Base-by-base conservation (phyloP, 2,113 vertebrate genomes). In the Tupaia chinensis region DNA sequence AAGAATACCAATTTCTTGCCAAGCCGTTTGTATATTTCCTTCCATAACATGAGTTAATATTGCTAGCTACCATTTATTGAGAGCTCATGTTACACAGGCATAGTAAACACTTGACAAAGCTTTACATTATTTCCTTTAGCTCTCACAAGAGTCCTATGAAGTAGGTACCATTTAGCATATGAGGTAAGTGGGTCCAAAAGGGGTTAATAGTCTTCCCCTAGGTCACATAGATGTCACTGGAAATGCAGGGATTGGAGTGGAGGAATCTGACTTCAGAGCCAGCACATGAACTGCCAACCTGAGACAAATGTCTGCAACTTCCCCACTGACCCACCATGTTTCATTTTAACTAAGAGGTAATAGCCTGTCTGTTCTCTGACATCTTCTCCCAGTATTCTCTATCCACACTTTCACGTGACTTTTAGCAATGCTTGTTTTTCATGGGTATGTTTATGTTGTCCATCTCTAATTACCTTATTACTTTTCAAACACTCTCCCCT, bases 51-150 rank as follows among this genome's bases (percentile, higher is more conserved):
- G 34, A 80, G 60, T 63, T 82, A 63, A 27, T 58, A 61, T 15
- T 77, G 81, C 80, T 7, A 20, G 8, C 76, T 25, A 70, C 61
- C 81, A 12, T 83, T 81, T 83, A 72, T 19, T 54, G 56, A 54
- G 74, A 61, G 23, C 53, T 93, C 44, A 15, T 44, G 6, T 91
- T 96, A 84, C 72, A 56, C 66, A 74, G 20, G 56, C 34, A 70
- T 32, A 63, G 32, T n/a, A 63, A 92, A 12, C 27, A 19, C 32
- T 83, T 85, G 70, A 82, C 34, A 91, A 91, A 95, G 56, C 19
- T 93, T 82, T 25, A 65, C 7, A 56, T 89, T 58, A 80, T 89
- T 81, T 94, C 61, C 63, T 87, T 96, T 32, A 53, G n/a, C 70
- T 78, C 72, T 87, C 65, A 70, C 13, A 73, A 91, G 65, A 86